Evolutionary conservation across 1,140 invertebrate genomes (phyloP).

Genomic region (Plectrocnemia conspersa): DNA sequence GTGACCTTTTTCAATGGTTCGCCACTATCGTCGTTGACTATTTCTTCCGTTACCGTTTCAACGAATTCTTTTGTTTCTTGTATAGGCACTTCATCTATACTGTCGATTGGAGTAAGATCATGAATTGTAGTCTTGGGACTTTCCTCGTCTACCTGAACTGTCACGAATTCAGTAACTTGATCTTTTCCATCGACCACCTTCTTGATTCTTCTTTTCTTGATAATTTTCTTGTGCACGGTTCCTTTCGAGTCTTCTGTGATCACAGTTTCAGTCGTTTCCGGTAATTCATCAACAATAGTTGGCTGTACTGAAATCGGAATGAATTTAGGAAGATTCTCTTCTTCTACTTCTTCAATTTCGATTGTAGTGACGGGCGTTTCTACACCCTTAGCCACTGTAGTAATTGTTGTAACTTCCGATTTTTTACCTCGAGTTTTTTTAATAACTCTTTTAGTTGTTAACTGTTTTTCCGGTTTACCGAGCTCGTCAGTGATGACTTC

Average conservation of each 20-base stretch:
- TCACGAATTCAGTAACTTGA: conserved; percentile 41
- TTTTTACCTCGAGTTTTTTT: conserved; percentile 38
- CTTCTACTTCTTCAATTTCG: conserved; percentile 30
- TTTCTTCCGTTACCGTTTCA: conserved; percentile 40
- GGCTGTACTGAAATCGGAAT: conserved; percentile 32
- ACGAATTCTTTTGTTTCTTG: conserved; percentile 30
- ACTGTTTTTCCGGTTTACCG: conserved; percentile 28
- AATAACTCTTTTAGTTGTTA: conserved; percentile 38
- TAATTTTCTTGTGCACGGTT: conserved; percentile 34
- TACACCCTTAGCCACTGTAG: conserved; percentile 38
- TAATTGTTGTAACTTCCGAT: conserved; percentile 39
- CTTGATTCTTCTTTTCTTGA: conserved; percentile 41
- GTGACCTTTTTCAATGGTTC: conserved; percentile 30
- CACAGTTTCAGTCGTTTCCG: conserved; percentile 21
- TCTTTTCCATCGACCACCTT: conserved; percentile 39
- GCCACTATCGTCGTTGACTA: conserved; percentile 27
- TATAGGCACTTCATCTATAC: not conserved
- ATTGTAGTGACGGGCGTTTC: conserved; percentile 42
- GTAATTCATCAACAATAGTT: conserved; percentile 32
- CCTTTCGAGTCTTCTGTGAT: conserved; percentile 27
- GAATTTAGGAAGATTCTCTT: not conserved
- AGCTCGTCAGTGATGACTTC: conserved; percentile 31
- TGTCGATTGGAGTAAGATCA: not conserved
- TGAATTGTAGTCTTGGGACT: conserved; percentile 22
- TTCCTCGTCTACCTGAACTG: conserved; percentile 35